Conservation (phyloP, 2,113 vertebrate species). For the Chloebia gouldiae region DNA sequence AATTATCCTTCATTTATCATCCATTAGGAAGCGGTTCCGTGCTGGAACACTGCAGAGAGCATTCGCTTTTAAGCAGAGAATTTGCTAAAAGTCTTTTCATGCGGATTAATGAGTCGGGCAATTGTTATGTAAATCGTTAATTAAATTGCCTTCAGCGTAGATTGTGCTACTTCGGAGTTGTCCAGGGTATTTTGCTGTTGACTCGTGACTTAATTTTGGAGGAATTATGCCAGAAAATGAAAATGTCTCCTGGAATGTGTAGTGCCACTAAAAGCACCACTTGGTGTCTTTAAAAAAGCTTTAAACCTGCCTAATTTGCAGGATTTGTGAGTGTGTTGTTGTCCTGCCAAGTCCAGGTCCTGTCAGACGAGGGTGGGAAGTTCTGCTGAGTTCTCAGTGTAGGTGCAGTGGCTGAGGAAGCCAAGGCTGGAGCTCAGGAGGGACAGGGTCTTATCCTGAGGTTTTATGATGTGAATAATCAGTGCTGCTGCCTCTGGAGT, state of each 20-base stretch:
- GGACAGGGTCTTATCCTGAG: neutral
- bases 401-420: neutral
- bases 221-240: neutral
- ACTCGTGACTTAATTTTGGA: neutral
- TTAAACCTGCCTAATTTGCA: neutral
- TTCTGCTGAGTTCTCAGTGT: neutral
- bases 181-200: neutral
- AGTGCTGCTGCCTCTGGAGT: neutral
- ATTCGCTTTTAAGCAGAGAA: neutral
- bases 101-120: neutral
- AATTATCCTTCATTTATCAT: neutral
- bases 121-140: conserved; percentile 39
- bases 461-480: neutral
- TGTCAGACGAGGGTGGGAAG: rapidly evolving
- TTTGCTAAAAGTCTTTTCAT: neutral
- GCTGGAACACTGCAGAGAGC: neutral
- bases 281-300: neutral
- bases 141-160: neutral
- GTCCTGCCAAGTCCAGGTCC: neutral
- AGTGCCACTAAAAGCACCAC: neutral
- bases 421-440: neutral
- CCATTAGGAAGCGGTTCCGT: neutral
- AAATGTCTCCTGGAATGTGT: neutral
- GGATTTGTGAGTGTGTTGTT: neutral
- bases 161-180: neutral